Base-by-base conservation (phyloP, 2,113 vertebrate species). In the Nettapus auritus region DNA sequence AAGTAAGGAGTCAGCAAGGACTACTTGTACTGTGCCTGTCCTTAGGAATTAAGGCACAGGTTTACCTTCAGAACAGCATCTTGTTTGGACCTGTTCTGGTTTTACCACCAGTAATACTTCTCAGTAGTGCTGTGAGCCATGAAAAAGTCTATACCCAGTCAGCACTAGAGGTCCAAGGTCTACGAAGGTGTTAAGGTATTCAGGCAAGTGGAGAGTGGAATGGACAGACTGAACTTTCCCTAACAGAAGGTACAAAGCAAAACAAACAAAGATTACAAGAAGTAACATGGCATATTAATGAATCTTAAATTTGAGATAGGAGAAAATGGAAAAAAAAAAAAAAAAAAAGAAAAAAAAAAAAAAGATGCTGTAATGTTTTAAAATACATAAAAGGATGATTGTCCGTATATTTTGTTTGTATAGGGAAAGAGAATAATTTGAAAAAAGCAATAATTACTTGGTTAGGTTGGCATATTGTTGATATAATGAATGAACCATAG, bases 201-300 rank as follows among this genome's bases (percentile, higher is more conserved):
- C 2, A 33, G 26, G 23, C 28, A 74, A 46, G 3, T 42, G 34
- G 14, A n/a, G 29, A 2, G 2, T 17, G 1, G 1, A 0, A 12
- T 48, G 8, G 19, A 40, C 5, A 85, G 84, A 56, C 8, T 53
- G 33, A 36, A 48, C 17, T 23, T 91, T 79, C 33, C 33, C 17
- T 68, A 56, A 50, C 31, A 44, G 6, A 63, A 50, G 6, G 11
- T 62, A 34, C 25, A 50, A 68, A 91, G 29, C 5, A 63, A 86
- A 89, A 70, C 17, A 57, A 74, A 73, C 18, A 28, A 62, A 64
- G 4, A 5, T 75, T 75, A 56, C 53, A 79, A 56, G 48, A 48
- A 78, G 5, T 12, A 9, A 7, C 29, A 3, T 23, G n/a, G 4
- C 15, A 13, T 57, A 50, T 44, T 29, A 78, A 67, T 44, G 17